Conservation (phyloP, 1,140 invertebrate species). For the Drosophila seguyi region DNA sequence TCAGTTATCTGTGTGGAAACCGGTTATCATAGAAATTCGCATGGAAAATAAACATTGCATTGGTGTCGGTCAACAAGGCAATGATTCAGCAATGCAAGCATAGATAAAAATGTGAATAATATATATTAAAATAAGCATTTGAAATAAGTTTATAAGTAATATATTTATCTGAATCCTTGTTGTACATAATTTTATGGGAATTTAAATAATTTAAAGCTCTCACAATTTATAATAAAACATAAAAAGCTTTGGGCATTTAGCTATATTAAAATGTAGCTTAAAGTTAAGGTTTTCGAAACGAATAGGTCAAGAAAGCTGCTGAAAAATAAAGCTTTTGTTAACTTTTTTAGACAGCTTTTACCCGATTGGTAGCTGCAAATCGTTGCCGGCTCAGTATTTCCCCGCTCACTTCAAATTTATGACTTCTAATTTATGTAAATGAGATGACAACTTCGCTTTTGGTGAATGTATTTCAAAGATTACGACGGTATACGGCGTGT, state of each 20-base stretch:
- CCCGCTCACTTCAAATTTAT: constrained; percentile 73
- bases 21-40: constrained; percentile 10
- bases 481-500: constrained; percentile 40
- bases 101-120: neutral
- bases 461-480: constrained; percentile 66
- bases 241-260: neutral
- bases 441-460: constrained; percentile 73
- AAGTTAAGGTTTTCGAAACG: neutral
- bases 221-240: neutral
- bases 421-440: constrained; percentile 79
- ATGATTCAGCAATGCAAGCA: neutral
- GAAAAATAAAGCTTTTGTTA: neutral
- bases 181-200: neutral
- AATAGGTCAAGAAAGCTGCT: neutral
- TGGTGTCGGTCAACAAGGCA: neutral
- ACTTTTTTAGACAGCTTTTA: constrained; percentile 2
- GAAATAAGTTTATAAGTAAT: neutral
- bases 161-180: neutral
- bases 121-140: neutral
- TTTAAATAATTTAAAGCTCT: neutral
- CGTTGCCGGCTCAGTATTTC: constrained; percentile 26
- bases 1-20: constrained; percentile 4
- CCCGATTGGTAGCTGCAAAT: constrained; percentile 6
- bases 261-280: neutral
- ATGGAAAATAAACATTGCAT: constrained; percentile 9